phyloP scores from a whole-genome alignment of 2,797 vertebrate genomes.

The Brachymystax lenok region DNA sequence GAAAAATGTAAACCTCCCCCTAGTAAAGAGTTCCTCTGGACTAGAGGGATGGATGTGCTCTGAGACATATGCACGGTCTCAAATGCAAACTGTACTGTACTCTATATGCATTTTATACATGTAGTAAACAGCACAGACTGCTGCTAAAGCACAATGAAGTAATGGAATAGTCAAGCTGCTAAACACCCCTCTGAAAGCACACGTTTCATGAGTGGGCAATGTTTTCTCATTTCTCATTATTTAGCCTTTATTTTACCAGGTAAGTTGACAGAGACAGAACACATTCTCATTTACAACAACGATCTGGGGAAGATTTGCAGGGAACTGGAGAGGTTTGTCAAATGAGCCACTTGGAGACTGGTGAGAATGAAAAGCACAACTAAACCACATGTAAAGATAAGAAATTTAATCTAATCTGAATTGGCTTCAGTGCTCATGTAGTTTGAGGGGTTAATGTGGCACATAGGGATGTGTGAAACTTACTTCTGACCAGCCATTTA shows the following conservation, averaged over 20 bases:
- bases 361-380: not conserved
- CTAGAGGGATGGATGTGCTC: constrained; percentile 56
- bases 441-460: too few relatives aligned
- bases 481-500: too few relatives aligned
- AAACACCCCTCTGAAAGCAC: constrained; percentile 8
- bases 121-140: constrained; percentile 19
- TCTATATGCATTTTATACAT: constrained; percentile 13
- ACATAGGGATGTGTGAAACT: too few relatives aligned
- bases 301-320: too few relatives aligned
- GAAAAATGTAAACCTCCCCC: constrained; percentile 71
- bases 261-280: too few relatives aligned
- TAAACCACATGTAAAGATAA: constrained; percentile 12
- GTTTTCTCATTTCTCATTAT: too few relatives aligned
- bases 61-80: constrained; percentile 46
- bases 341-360: too few relatives aligned
- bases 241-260: too few relatives aligned
- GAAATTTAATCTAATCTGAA: constrained; percentile 3
- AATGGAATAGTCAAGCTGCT: not conserved
- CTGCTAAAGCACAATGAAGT: not conserved
- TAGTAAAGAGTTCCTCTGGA: constrained; percentile 65
- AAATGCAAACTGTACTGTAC: not conserved
- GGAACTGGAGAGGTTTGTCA: too few relatives aligned
- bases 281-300: too few relatives aligned
- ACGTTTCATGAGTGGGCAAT: too few relatives aligned
- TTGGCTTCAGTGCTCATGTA: not conserved